Percentiles rank a stretch among this genome's conserved stretches.
Conservation (phyloP, 2,888 invertebrate genomes). For the Pammene fasciana region DNA sequence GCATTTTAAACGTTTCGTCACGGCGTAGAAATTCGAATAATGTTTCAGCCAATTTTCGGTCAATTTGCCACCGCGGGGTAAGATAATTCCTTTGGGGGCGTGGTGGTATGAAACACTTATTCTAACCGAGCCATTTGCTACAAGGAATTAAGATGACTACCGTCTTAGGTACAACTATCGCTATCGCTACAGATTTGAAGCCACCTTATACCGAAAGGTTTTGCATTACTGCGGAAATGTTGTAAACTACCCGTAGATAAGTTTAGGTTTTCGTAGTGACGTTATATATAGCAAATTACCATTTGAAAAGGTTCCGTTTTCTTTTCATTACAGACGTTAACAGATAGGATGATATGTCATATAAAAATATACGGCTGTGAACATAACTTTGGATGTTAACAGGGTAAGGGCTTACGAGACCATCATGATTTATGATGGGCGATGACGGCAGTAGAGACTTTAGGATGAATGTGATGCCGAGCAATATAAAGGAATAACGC, state of each 20-base stretch:
- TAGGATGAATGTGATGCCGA: constrained; percentile 30
- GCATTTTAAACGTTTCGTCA: too few relatives aligned
- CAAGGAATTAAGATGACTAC: neutral
- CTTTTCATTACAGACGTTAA: constrained; percentile 29
- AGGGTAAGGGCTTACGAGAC: constrained; percentile 28
- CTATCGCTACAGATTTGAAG: too few relatives aligned
- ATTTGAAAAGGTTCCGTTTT: constrained; percentile 29
- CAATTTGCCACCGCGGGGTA: too few relatives aligned
- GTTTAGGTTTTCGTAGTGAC: neutral
- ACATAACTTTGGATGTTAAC: constrained; percentile 39
- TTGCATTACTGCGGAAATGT: too few relatives aligned
- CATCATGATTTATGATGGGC: constrained; percentile 38
- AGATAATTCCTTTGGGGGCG: too few relatives aligned
- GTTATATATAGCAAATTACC: constrained; percentile 8
- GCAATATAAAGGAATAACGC: constrained; percentile 33
- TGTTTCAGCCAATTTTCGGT: too few relatives aligned
- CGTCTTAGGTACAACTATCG: too few relatives aligned
- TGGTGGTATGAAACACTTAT: neutral
- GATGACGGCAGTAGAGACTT: constrained; percentile 27
- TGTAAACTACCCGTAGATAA: neutral
- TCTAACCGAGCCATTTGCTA: neutral
- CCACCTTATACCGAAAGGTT: too few relatives aligned
- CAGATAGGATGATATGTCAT: constrained; percentile 23
- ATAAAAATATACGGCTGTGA: constrained; percentile 29
- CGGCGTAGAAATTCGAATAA: too few relatives aligned